Evolutionary conservation across 2,797 vertebrate species (phyloP), one percentile per base, ranked within the genome.

Genomic region (Channallabes apus): DNA sequence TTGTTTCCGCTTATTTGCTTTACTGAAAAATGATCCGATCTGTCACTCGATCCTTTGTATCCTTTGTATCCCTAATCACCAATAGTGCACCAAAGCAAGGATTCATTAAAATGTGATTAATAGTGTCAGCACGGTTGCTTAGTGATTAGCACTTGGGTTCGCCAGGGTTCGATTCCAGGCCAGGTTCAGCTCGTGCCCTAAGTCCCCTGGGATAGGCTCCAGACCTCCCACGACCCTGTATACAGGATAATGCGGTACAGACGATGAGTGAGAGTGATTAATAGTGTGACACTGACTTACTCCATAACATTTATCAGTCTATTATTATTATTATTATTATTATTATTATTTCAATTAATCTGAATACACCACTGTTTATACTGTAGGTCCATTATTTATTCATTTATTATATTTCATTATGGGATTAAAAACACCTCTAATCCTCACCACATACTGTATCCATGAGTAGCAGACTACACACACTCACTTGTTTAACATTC

Each of bases 401-500:
- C 9, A 68, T 35, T 68, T 12, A 64, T 27, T n/a, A 35, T 8
- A 1, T 32, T 32, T 67, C 15, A 67, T 29, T 32, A 32, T 32
- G 29, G 17, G 17, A 35, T 67, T 67, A 32, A 69, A 1, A 9
- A 38, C 9, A 0, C 67, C 32, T 69, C 8, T 69, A 69, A 32
- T 68, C 27, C 4, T 14, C 27, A 67, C 20, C 24, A 71, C 3
- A 71, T 32, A 54, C 24, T n/a, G 69, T 20, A 62, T 9, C 59
- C 41, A 46, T 8, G 2, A 11, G 22, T 29, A 29, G 54, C 24
- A 85, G 6, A 77, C 17, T 18, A 56, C 27, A 56, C 73, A 27
- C 64, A 87, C 96, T 95, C 92, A 98, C 97, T 96, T 96, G 93
- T 95, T 97, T 88, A 99, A 90, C 91, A 96, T 93, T 91, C 95